Evolutionary conservation across 92 coral and sea anemone species (phyloP).

Genomic region (Umimayanthus chanpuru): DNA sequence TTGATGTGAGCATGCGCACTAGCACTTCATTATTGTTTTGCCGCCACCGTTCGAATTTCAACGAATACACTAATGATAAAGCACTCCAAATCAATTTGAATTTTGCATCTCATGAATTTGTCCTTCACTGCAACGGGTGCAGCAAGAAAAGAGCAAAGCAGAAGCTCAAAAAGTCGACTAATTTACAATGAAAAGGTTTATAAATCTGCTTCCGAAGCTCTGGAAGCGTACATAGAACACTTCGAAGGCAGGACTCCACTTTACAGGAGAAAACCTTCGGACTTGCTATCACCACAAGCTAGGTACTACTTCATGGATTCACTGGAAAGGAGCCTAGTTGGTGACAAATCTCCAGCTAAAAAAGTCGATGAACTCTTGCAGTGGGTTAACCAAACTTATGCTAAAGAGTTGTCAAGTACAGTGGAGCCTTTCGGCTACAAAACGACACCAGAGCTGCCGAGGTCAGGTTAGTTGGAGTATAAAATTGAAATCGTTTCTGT

Average conservation of each 20-base stretch:
- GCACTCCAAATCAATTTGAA: constrained; percentile 61
- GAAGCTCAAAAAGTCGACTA: constrained; percentile 47
- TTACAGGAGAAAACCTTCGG: constrained; percentile 71
- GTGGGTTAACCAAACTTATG: constrained; percentile 91
- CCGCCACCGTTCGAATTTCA: constrained; percentile 94
- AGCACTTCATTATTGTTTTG: constrained; percentile 66
- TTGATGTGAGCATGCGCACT: constrained; percentile 68
- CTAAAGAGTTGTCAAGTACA: constrained; percentile 75
- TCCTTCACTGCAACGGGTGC: constrained; percentile 59
- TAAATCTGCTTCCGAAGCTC: constrained; percentile 86
- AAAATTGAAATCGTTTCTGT: constrained; percentile 7
- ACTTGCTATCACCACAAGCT: constrained; percentile 88
- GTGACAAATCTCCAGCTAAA: constrained; percentile 71
- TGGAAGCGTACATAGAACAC: constrained; percentile 89
- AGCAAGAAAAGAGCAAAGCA: constrained; percentile 47
- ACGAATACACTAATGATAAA: constrained; percentile 58
- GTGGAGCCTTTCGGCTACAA: constrained; percentile 83
- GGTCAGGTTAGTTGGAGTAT: constrained; percentile 59
- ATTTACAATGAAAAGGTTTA: constrained; percentile 53
- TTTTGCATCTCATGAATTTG: constrained; percentile 84
- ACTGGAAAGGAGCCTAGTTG: constrained; percentile 70
- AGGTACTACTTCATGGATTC: constrained; percentile 91
- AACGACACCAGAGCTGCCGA: constrained; percentile 54
- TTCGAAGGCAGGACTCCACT: constrained; percentile 72
- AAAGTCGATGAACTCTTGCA: constrained; percentile 86